Percentiles rank a stretch among this genome's conserved stretches.
phyloP scores from a whole-genome alignment of 1,140 invertebrate species.

The Lerema accius region DNA sequence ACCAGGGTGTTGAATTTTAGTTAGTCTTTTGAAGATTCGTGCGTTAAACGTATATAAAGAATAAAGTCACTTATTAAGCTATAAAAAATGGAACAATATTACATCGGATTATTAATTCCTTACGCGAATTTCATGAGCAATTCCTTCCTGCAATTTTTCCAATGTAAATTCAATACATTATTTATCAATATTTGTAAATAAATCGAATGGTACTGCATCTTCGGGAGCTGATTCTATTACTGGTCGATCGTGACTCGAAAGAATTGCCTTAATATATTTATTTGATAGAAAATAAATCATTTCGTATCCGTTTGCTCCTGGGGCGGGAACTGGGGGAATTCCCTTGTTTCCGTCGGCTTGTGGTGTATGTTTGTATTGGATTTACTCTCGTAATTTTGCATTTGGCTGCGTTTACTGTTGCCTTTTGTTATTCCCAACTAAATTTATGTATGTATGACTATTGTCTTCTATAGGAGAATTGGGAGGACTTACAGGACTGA shows the following conservation, averaged over 20 bases:
- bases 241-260: conserved; percentile 2
- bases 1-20: too few relatives aligned
- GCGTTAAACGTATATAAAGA: too few relatives aligned
- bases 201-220: conserved; percentile 21
- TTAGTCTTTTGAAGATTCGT: too few relatives aligned
- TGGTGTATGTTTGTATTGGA: conserved; percentile 10
- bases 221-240: conserved; percentile 25
- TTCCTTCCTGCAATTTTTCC: not conserved
- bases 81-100: too few relatives aligned
- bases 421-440: too few relatives aligned
- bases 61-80: too few relatives aligned
- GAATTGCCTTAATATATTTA: conserved; percentile 19
- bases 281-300: conserved; percentile 28
- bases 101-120: too few relatives aligned
- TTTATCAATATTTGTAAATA: conserved; percentile 13
- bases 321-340: conserved; percentile 1
- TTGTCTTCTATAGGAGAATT: too few relatives aligned
- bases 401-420: not conserved
- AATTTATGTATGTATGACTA: too few relatives aligned
- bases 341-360: conserved; percentile 10
- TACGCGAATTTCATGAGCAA: too few relatives aligned
- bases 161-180: conserved; percentile 14
- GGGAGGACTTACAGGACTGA: too few relatives aligned
- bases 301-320: conserved; percentile 1
- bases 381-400: conserved; percentile 1